Evolutionary conservation across 2,888 invertebrate genomes (phyloP).

Genomic region (Loripinus fragilis): DNA sequence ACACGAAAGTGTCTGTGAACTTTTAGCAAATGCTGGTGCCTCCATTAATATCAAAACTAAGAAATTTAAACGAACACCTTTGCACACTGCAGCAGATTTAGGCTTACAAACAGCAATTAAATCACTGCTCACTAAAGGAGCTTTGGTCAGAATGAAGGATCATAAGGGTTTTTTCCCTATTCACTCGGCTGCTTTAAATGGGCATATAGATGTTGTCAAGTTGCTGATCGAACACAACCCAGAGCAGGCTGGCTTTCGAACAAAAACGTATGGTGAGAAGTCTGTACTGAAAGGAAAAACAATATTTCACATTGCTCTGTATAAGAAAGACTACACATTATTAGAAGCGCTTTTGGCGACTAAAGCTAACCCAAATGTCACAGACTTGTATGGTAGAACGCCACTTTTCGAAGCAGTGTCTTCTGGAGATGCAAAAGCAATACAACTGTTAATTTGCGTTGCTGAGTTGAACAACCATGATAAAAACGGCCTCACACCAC

Average conservation of each 20-base stretch:
- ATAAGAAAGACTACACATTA: conserved; percentile 32
- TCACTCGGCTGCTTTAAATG: conserved; percentile 38
- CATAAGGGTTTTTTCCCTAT: conserved; percentile 44
- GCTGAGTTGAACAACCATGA: neutral
- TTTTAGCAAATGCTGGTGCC: conserved; percentile 30
- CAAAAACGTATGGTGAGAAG: conserved; percentile 35
- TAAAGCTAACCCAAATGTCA: conserved; percentile 30
- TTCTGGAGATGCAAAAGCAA: neutral
- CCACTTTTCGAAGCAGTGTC: conserved; percentile 35
- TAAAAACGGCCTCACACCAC: neutral
- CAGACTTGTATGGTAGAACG: conserved; percentile 44
- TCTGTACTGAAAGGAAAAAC: conserved; percentile 38
- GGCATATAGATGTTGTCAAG: conserved; percentile 25
- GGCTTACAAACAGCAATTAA: conserved; percentile 12
- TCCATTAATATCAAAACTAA: conserved; percentile 29
- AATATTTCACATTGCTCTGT: conserved; percentile 42
- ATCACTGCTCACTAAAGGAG: conserved; percentile 25
- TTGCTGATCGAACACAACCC: conserved; percentile 19
- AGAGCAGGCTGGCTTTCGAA: conserved; percentile 20
- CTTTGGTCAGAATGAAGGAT: conserved; percentile 31
- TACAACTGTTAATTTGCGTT: conserved; percentile 8
- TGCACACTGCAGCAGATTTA: conserved; percentile 45
- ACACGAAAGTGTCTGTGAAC: conserved; percentile 9
- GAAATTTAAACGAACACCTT: conserved; percentile 44
- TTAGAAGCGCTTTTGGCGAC: conserved; percentile 27